phyloP scores from a whole-genome alignment of 2,113 vertebrate genomes.

The Chloropsis cyanopogon region DNA sequence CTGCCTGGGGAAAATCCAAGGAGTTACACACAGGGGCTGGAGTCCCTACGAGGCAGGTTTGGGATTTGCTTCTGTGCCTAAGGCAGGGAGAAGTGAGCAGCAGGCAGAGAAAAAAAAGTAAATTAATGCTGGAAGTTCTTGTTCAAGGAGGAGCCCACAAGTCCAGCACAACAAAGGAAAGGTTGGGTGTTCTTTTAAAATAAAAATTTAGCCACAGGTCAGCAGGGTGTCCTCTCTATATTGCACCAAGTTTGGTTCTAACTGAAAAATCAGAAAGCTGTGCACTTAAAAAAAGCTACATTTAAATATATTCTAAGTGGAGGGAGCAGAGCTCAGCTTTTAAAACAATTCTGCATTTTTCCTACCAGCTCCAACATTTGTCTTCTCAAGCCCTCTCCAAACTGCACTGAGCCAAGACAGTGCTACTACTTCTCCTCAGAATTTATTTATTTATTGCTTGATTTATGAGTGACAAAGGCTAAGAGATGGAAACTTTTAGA shows the following conservation, averaged over 20 bases:
- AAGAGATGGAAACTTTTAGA: not conserved
- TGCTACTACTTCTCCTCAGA: not conserved
- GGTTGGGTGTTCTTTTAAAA: not conserved
- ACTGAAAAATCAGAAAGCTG: not conserved
- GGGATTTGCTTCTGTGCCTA: not conserved
- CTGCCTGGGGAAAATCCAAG: not conserved
- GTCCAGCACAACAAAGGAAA: not conserved
- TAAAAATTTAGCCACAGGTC: not conserved
- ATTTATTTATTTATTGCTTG: constrained; percentile 21
- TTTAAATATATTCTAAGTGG: not conserved
- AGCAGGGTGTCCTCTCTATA: not conserved
- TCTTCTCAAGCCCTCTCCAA: not conserved
- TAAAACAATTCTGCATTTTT: not conserved
- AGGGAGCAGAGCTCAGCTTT: not conserved
- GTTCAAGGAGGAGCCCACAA: not conserved
- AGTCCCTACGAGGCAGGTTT: not conserved
- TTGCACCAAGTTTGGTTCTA: not conserved
- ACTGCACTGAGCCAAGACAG: not conserved
- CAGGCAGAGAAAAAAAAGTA: not conserved
- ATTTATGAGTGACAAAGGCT: not conserved
- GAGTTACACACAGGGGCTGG: not conserved
- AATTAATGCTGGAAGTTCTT: not conserved
- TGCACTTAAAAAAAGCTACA: not conserved
- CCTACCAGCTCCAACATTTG: not conserved
- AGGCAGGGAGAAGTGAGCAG: not conserved